Base-by-base conservation (phyloP, 1,140 invertebrate species). In the Ips typographus region DNA sequence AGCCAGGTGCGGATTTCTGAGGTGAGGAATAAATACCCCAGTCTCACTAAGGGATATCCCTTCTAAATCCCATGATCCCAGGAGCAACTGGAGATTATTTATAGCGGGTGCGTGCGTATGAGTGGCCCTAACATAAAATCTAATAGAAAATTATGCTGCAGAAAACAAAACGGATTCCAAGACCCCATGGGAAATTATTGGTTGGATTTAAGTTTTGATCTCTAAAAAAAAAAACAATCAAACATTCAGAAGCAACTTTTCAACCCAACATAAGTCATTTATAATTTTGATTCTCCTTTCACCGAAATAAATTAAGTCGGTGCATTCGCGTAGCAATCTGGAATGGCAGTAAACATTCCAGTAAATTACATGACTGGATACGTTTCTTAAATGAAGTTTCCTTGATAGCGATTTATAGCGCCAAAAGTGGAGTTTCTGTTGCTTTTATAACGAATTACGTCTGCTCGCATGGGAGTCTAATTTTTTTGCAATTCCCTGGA, bases 101-200 rank as follows among this genome's bases (percentile, higher is more conserved):
- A 70, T 70, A 39, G 68, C 52, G 60, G 42, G 68, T 65, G 68
- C 68, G 68, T 70, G 68, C 68, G 61, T 70, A 70, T 70, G 68
- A 70, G 61, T 70, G 68, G 60, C n/a, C 57, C 62, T n/a, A 47
- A 69, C 68, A 69, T 64, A 69, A 69, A 68, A 69, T 57, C 59
- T 69, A 65, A 70, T 59, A 70, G 61, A 70, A 70, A 70, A 70
- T 70, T 70, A 70, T 61, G 51, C 55, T 59, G 61, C 38, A 52
- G 51, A 43, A 70, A 69, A 69, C 68, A 69, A 63, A 69, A 62
- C 40, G 68, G 62, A 70, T 58, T 62, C 55, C 53, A 49, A 42
- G 37, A 47, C 68, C 62, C 56, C 40, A 22, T n/a, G 68, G 68
- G 68, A 70, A 70, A 70, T 70, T 49, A 70, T 70, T 65, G 55